Evolutionary conservation across 2,113 vertebrate species (phyloP).

Genomic region (Vidua macroura): DNA sequence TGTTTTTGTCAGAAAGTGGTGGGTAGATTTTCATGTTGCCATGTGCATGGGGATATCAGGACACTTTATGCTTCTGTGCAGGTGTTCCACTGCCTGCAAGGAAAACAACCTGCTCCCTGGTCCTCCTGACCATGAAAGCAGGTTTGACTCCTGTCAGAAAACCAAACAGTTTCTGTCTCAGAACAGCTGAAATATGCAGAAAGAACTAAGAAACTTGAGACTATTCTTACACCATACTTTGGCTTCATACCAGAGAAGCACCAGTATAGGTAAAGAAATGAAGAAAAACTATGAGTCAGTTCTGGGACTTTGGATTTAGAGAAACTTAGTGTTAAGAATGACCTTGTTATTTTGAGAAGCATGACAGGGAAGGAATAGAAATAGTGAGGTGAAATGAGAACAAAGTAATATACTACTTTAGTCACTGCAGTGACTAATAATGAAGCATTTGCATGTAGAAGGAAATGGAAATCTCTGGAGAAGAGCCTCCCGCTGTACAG

Average conservation of each 20-base stretch:
- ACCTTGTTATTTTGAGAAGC: not conserved
- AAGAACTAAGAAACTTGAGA: not conserved
- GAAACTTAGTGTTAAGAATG: not conserved
- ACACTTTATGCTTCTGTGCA: not conserved
- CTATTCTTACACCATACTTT: not conserved
- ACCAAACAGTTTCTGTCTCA: not conserved
- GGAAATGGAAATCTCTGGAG: constrained; percentile 4
- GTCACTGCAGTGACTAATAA: not conserved
- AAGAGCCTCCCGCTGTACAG: not conserved
- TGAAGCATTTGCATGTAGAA: not conserved
- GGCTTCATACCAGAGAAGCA: not conserved
- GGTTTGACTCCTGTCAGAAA: not conserved
- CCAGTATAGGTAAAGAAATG: not conserved
- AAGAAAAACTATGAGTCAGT: not conserved
- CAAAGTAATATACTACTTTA: not conserved
- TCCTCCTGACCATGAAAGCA: not conserved
- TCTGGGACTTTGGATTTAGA: not conserved
- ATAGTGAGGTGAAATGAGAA: not conserved
- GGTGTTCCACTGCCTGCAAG: not conserved
- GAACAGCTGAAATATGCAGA: not conserved
- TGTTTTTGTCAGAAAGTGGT: not conserved
- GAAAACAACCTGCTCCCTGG: not conserved
- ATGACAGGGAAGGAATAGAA: not conserved
- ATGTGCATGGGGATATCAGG: not conserved
- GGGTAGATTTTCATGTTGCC: not conserved